phyloP scores from a whole-genome alignment of 2,888 invertebrate genomes.

The Leptopilina syphax region DNA sequence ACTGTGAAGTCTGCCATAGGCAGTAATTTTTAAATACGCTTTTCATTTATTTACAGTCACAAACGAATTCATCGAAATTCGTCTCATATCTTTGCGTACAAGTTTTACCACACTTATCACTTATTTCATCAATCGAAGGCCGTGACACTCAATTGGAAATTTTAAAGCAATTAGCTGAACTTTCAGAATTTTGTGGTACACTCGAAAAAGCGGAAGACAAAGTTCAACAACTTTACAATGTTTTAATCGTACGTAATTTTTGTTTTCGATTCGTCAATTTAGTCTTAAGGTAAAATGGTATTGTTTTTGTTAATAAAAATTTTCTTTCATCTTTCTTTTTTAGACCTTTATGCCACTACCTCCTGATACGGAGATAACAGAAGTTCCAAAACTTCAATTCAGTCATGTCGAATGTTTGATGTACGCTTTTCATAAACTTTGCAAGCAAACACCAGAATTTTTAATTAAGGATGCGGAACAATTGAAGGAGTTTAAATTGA shows the following conservation, averaged over 20 bases:
- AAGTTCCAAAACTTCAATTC: conserved; percentile 92
- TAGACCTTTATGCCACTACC: conserved; percentile 94
- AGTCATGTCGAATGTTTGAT: conserved; percentile 95
- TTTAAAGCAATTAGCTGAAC: conserved; percentile 91
- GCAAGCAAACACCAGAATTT: conserved; percentile 87
- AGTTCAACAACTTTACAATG: conserved; percentile 87
- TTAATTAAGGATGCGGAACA: conserved; percentile 85
- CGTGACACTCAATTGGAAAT: conserved; percentile 86
- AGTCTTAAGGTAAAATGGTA: too few species aligned
- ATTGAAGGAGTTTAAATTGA: conserved; percentile 90
- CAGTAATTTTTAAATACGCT: too few species aligned
- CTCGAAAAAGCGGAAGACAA: conserved; percentile 86
- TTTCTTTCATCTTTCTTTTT: conserved; percentile 28
- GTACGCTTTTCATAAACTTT: conserved; percentile 86
- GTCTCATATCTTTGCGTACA: conserved; percentile 90
- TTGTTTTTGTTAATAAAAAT: neutral
- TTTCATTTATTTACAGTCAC: conserved; percentile 80
- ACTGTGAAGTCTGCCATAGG: too few species aligned
- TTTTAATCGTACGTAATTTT: conserved; percentile 83
- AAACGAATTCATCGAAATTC: conserved; percentile 91
- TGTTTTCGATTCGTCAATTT: neutral
- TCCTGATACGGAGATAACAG: conserved; percentile 82
- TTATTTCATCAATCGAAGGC: conserved; percentile 81
- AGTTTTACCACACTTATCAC: conserved; percentile 86
- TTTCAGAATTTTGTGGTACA: conserved; percentile 87